These are phyloP conservation scores for Cantharis rustica DNA, from an alignment of 2,888 invertebrate genomes.

Conservation along the genomic window DNA sequence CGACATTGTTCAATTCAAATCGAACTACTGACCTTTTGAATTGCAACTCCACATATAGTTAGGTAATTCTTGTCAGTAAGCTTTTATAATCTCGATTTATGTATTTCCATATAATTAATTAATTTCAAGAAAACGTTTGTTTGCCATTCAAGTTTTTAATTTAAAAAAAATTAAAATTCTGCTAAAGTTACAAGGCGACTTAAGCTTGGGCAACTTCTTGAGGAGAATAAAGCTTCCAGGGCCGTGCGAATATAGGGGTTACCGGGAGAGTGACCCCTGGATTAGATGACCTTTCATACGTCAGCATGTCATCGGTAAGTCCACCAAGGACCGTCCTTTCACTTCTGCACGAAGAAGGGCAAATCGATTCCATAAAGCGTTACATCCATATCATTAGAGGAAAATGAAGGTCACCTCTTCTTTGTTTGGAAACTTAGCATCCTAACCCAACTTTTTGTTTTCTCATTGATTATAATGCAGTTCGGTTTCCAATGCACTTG, in stretches of 20 bases:
- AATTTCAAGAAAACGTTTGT: neutral
- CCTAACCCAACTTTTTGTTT: neutral
- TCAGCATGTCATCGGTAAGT: neutral
- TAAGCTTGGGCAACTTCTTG: neutral
- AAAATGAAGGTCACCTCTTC: neutral
- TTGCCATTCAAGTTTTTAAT: neutral
- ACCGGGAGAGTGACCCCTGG: neutral
- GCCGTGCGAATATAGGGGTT: neutral
- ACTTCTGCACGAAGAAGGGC: neutral
- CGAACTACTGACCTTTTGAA: conserved; percentile 50
- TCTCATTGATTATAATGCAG: neutral
- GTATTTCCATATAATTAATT: neutral
- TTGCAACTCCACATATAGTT: conserved; percentile 32
- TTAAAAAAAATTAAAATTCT: neutral
- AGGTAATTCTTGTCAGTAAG: conserved; percentile 11
- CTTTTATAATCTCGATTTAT: neutral
- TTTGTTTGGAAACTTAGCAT: neutral
- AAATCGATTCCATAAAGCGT: neutral
- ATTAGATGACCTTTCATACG: neutral
- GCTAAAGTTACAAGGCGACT: neutral
- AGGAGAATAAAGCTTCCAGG: neutral
- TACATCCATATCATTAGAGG: neutral
- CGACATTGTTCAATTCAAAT: conserved; percentile 43
- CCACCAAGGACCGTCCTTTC: neutral
- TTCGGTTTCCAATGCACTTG: neutral